Base-by-base conservation (phyloP, 2,797 vertebrate species). In the Labeo calbasu region DNA sequence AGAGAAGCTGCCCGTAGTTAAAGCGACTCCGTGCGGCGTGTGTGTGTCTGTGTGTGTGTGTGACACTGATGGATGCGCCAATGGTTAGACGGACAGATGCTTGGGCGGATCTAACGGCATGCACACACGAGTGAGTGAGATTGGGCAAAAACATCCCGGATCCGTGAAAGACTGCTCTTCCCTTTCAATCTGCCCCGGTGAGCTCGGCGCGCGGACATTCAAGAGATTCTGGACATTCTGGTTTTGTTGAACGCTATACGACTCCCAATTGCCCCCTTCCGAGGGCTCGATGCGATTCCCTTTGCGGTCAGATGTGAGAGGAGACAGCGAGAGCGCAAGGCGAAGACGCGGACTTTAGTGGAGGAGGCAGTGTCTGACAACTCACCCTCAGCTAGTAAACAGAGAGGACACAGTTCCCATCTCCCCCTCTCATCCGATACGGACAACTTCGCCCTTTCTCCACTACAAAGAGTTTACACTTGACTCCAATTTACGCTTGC, bases 11-110 rank as follows among this genome's bases (percentile, higher is more conserved):
- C 12, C 59, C 46, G 55, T 70, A 85, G 59, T 81, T 79, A 80
- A 83, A 85, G 84, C 84, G 84, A 77, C 86, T 87, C 71, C 65
- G 82, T 68, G 84, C 87, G 78, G 81, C 69, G 72, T 55, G 59
- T 71, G 84, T 88, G 92, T 86, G 77, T 77, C 72, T 88, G 93
- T 91, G 93, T 90, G 93, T 90, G 93, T 87, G 91, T 86, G 93
- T 96, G 97, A 97, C 96, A 97, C 96, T 97, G 97, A 97, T 96
- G 96, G 97, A 97, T 97, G 96, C 95, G 93, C 96, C 96, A 95
- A 94, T 96, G 96, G 96, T 95, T 92, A 96, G 97, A 97, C 95
- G 93, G 97, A 96, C 98, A 98, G 97, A 98, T 98, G 98, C 96
- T 96, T 92, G 97, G 98, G 98, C 96, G 98, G 97, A 96, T 96